These are phyloP conservation scores for Neosilurus hyrtlii DNA, from an alignment of 2,797 vertebrate genomes.

Conservation along the genomic window DNA sequence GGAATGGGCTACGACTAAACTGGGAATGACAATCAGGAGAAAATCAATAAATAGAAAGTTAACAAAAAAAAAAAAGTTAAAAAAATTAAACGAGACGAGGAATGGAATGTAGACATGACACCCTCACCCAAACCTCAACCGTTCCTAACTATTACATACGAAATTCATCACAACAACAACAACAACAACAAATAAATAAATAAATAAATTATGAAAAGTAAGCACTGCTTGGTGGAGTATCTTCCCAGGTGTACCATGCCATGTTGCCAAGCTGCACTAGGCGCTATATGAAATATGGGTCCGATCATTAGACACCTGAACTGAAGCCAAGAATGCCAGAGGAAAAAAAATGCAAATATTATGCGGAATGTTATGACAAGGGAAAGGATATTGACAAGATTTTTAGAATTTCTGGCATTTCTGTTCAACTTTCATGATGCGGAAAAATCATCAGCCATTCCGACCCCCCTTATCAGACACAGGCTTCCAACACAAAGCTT, in stretches of 20 bases:
- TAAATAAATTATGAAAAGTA: slow-evolving; percentile 44
- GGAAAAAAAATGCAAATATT: neutral
- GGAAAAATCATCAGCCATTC: neutral
- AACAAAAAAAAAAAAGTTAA: too few species aligned
- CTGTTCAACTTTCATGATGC: neutral
- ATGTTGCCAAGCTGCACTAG: slow-evolving; percentile 55
- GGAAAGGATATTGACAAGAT: too few species aligned
- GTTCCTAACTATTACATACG: neutral
- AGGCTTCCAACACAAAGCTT: neutral
- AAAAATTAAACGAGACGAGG: neutral
- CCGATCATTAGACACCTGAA: neutral
- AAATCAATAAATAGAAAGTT: too few species aligned
- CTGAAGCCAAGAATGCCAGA: neutral
- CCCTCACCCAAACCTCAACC: neutral
- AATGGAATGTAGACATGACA: neutral
- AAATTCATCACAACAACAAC: neutral
- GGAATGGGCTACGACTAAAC: too few species aligned
- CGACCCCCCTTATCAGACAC: neutral
- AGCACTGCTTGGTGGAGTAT: slow-evolving; percentile 71
- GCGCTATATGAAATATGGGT: slow-evolving; percentile 16
- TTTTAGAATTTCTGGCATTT: neutral
- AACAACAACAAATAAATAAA: too few species aligned
- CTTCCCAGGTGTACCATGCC: slow-evolving; percentile 55
- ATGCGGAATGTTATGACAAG: neutral
- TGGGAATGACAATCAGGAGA: too few species aligned